A percentile compares a stretch with the other conserved stretches of the same genome.
Evolutionary conservation across 2,113 vertebrate species (phyloP).

Genomic region (Zootoca vivipara): DNA sequence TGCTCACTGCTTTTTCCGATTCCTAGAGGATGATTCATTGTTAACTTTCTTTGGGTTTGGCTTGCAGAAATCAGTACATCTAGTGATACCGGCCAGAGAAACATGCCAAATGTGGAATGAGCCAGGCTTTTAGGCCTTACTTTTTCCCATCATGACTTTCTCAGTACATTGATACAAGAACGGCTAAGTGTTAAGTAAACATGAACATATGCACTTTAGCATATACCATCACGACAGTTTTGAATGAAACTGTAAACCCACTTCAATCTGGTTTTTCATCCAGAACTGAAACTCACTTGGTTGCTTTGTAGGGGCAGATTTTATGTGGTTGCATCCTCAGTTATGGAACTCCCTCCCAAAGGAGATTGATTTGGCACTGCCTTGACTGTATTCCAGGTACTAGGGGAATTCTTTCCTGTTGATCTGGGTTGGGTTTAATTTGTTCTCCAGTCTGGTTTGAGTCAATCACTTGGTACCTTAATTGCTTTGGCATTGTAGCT

Average conservation of each 20-base stretch:
- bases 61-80: not conserved
- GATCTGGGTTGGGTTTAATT: not conserved
- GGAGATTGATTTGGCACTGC: not conserved
- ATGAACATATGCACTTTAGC: not conserved
- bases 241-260: not conserved
- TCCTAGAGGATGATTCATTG: constrained; percentile 1
- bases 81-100: not conserved
- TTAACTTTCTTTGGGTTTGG: not conserved
- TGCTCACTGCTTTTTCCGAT: not conserved
- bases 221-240: not conserved
- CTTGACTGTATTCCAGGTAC: not conserved
- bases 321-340: not conserved
- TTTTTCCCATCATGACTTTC: not conserved
- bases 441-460: not conserved
- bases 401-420: not conserved
- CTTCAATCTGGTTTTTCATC: not conserved
- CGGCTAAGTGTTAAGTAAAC: not conserved
- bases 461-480: not conserved
- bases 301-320: not conserved
- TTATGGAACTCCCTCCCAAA: not conserved
- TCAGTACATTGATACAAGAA: not conserved
- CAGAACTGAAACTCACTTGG: not conserved
- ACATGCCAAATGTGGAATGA: not conserved
- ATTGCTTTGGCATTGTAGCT: not conserved
- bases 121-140: not conserved